Evolutionary conservation across 2,113 vertebrate species (phyloP).

Genomic region (Lophochroa leadbeateri): DNA sequence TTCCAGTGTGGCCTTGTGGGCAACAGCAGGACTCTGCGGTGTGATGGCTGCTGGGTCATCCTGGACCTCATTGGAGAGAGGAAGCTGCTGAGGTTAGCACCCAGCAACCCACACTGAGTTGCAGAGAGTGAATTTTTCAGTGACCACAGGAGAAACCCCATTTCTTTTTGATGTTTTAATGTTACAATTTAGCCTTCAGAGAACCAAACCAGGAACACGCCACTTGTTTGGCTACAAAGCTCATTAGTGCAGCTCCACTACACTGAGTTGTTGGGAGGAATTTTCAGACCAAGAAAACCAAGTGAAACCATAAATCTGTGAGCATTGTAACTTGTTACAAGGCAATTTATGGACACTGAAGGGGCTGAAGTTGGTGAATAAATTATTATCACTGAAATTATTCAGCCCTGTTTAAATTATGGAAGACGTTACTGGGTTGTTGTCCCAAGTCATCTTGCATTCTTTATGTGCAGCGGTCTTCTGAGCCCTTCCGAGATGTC

Average conservation of each 20-base stretch:
- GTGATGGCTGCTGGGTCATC: background rate
- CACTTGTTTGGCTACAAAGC: background rate
- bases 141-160: background rate
- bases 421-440: background rate
- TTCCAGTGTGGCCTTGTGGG: accelerated
- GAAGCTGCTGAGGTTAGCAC: background rate
- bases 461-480: background rate
- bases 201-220: background rate
- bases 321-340: background rate
- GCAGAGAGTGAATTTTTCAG: background rate
- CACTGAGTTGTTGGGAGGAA: background rate
- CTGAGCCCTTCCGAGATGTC: background rate
- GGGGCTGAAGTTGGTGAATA: background rate
- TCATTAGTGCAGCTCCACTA: background rate
- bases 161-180: background rate
- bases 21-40: background rate
- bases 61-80: accelerated
- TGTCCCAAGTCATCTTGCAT: background rate
- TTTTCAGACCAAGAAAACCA: background rate
- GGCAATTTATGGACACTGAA: conserved; percentile 27
- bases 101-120: background rate
- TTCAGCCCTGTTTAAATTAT: conserved; percentile 29
- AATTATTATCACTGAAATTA: conserved; percentile 43
- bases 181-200: background rate
- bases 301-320: background rate